phyloP scores from a whole-genome alignment of 2,888 invertebrate genomes.

The Ormyrus thymus region DNA sequence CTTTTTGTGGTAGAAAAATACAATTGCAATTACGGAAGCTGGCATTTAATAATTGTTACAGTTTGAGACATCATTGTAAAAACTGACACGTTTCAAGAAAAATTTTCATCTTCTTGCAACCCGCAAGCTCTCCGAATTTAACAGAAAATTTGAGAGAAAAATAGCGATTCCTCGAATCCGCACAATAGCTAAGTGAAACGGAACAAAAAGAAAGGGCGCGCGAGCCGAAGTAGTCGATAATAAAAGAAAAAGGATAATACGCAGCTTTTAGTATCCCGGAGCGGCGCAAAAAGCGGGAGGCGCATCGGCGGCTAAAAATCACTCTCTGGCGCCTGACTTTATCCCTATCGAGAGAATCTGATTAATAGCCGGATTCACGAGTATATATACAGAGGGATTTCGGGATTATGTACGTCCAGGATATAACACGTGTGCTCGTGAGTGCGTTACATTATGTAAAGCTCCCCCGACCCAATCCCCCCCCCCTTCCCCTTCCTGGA shows the following conservation, averaged over 20 bases:
- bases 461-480: neutral
- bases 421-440: conserved; percentile 54
- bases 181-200: too few species aligned
- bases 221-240: too few species aligned
- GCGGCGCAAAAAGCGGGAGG: conserved; percentile 24
- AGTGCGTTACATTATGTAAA: conserved; percentile 55
- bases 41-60: too few species aligned
- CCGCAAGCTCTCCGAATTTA: too few species aligned
- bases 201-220: too few species aligned
- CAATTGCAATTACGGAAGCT: too few species aligned
- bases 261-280: conserved; percentile 5
- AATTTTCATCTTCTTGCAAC: too few species aligned
- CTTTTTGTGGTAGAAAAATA: too few species aligned
- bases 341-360: conserved; percentile 68
- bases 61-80: too few species aligned
- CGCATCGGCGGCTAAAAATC: conserved; percentile 61
- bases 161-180: too few species aligned
- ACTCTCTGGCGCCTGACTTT: conserved; percentile 61
- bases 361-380: conserved; percentile 68
- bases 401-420: conserved; percentile 56
- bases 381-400: conserved; percentile 45
- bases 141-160: too few species aligned
- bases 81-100: too few species aligned
- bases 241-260: neutral
- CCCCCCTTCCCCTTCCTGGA: neutral